Evolutionary conservation across 1,140 invertebrate genomes (phyloP), one percentile per base, ranked within the genome.

Genomic region (Ylistrum balloti): DNA sequence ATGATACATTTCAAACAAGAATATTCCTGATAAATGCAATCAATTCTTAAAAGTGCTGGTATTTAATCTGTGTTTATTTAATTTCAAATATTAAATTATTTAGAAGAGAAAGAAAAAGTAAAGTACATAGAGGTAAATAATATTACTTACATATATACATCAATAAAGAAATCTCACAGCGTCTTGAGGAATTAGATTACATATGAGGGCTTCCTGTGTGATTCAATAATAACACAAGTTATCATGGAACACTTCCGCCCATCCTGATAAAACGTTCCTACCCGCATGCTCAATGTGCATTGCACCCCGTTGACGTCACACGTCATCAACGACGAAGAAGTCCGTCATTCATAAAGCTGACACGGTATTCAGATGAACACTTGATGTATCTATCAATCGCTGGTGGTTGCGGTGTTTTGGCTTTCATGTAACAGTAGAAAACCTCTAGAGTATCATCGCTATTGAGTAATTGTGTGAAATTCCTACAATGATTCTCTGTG

Each of bases 261-360:
- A n/a, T n/a, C n/a, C 56, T 28, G 45, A 17, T 48, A 48, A 48
- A 48, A 10, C 20, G 56, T 17, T 28, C 1, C 56, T 74, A 17
- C 56, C n/a, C n/a, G n/a, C n/a, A 28, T 74, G n/a, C 28, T 74
- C 5, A 74, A n/a, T 5, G 22, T 74, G 28, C n/a, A 74, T 11
- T n/a, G 22, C 28, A 74, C 9, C 56, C 56, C 5, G n/a, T 1
- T 28, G 17, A 74, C 56, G 56, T 74, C 22, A 74, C 56, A 9
- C 5, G 56, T n/a, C 22, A 74, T 28, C 41, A 45, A 0, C 41
- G 17, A 45, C 10, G 41, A 45, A 45, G 41, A 17, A 17, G 17
- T n/a, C n/a, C 56, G 56, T 74, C 56, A 74, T 74, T 74, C 56
- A n/a, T 74, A 74, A 28, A 74, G 22, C 22, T n/a, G n/a, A 74